Evolutionary conservation across 2,797 vertebrate genomes (phyloP).

Genomic region (Melanotaenia boesemani): DNA sequence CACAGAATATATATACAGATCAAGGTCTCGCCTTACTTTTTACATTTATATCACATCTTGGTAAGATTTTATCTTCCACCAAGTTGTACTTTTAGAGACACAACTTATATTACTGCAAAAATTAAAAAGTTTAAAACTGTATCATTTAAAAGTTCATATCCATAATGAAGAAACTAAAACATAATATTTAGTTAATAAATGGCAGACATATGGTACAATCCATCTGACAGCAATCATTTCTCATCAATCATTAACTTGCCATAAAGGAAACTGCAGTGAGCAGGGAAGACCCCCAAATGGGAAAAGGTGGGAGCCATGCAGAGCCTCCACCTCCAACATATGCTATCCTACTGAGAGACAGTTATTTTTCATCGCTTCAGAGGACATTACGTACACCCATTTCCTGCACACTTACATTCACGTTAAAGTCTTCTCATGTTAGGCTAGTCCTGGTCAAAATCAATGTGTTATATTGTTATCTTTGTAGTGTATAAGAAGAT

Average conservation of each 20-base stretch:
- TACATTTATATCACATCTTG: background rate
- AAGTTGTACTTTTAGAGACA: background rate
- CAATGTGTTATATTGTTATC: no score
- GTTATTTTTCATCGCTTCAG: background rate
- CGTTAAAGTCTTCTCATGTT: background rate
- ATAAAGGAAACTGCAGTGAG: constrained; percentile 46
- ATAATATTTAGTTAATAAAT: constrained; percentile 43
- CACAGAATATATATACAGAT: background rate
- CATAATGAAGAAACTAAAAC: constrained; percentile 27
- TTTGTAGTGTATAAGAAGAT: no score
- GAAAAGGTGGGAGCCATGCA: constrained; percentile 28
- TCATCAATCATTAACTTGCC: constrained; percentile 44
- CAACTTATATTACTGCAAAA: background rate
- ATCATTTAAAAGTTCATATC: constrained; percentile 24
- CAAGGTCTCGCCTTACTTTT: background rate
- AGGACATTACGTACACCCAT: background rate
- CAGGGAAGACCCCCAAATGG: constrained; percentile 49
- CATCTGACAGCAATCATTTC: constrained; percentile 35
- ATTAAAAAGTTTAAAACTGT: no score
- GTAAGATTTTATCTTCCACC: background rate
- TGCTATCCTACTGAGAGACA: constrained; percentile 15
- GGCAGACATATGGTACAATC: constrained; percentile 40
- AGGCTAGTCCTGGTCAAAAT: background rate
- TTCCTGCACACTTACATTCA: background rate
- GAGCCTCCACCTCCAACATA: constrained; percentile 46